Evolutionary conservation across 2,797 vertebrate species (phyloP), one percentile per base, ranked within the genome.

Genomic region (Fistularia commersonii): DNA sequence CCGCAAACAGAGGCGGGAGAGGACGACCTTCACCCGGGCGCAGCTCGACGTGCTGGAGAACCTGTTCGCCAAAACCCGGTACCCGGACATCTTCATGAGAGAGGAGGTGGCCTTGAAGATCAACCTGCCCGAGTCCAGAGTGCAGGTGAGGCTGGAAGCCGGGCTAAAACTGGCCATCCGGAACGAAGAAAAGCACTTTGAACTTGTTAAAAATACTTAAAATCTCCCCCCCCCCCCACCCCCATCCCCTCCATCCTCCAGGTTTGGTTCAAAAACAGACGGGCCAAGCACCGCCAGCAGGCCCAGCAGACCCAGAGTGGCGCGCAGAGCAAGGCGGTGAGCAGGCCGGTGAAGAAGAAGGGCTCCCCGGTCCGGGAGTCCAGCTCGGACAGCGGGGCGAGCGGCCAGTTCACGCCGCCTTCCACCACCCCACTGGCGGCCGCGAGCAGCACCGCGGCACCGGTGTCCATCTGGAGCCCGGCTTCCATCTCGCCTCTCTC

Each of bases 261-360:
- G 96, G 96, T 98, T 0, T 98, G 96, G 95, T 98, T 97, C 78
- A 97, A 98, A 78, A 98, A 97, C 84, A 90, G 95, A 66, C 86
- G 96, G 45, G 96, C 96, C 46, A 98, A 98, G 61, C 96, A 95
- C 48, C 93, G 94, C 44, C 95, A 97, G 58, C 95, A 98, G 79
- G 85, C 83, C 64, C 86, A 88, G 70, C 85, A 89, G 33, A 76
- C 56, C 12, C 94, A 96, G 64, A 92, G 87, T 0, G 93, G 93
- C 11, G 92, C 81, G 34, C 95, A 94, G 85, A 97, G 87, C 75
- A 97, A 97, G 80, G 82, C 91, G 0, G 69, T 69, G 1, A 84
- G 87, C 9, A 85, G 91, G 68, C 94, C 94, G 0, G 89, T 93
- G 32, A 97, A 95, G 51, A 98, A 97, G 91, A 98, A 97, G 69